Conservation (phyloP, 1,140 invertebrate genomes). For the Amyelois transitella region DNA sequence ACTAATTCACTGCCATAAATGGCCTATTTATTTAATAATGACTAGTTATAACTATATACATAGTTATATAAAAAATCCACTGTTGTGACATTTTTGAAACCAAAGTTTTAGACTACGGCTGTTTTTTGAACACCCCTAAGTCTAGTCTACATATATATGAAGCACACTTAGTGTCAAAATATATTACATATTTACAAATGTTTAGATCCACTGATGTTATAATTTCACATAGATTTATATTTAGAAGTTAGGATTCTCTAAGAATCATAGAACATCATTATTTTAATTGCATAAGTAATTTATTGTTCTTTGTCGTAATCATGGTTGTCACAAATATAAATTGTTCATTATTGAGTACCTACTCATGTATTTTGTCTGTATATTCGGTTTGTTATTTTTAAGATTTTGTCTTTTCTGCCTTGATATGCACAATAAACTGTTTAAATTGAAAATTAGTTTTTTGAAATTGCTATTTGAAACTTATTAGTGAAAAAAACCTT, state of each 20-base stretch:
- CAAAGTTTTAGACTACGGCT: constrained; percentile 36
- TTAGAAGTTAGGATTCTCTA: background rate
- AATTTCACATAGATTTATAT: constrained; percentile 23
- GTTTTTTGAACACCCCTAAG: constrained; percentile 45
- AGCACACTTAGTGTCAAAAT: constrained; percentile 4
- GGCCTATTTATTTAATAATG: constrained; percentile 60
- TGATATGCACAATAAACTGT: background rate
- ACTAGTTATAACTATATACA: no score
- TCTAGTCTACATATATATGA: constrained; percentile 53
- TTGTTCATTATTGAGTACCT: background rate
- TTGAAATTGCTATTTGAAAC: no score
- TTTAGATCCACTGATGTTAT: constrained; percentile 24
- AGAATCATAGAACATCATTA: background rate
- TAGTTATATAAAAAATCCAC: constrained; percentile 12
- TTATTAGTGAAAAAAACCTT: no score
- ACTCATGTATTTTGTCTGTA: background rate
- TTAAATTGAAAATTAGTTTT: background rate
- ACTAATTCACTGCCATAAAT: constrained; percentile 45
- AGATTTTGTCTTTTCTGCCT: background rate
- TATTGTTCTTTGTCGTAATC: background rate
- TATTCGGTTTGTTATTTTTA: background rate
- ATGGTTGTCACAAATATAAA: background rate
- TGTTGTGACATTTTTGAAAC: constrained; percentile 33
- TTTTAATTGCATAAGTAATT: background rate
- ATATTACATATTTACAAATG: constrained; percentile 26